Evolutionary conservation across 2,113 vertebrate genomes (phyloP).

Genomic region (Podocnemis expansa): DNA sequence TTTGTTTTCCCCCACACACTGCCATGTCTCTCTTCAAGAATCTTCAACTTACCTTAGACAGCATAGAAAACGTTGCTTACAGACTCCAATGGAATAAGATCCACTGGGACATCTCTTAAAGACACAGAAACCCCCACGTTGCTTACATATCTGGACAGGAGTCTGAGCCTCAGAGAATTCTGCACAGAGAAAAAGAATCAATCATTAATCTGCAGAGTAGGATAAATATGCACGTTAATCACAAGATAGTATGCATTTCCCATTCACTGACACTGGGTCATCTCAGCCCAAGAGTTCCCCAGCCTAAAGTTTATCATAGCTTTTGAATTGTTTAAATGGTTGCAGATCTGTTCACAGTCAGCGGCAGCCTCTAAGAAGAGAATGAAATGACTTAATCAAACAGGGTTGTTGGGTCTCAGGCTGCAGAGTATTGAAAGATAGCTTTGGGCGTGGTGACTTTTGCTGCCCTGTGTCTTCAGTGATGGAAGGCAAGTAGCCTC

Average conservation of each 20-base stretch:
- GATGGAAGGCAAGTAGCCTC: not conserved
- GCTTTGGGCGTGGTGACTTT: not conserved
- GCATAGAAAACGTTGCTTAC: no score
- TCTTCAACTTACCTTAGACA: no score
- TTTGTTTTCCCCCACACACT: no score
- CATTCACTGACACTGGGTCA: not conserved
- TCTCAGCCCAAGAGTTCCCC: not conserved
- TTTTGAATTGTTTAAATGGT: not conserved
- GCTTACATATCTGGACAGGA: no score
- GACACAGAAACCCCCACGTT: no score
- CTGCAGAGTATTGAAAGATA: not conserved
- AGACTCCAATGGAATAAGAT: no score
- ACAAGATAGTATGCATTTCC: not conserved
- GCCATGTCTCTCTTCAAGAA: no score
- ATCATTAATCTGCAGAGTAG: not conserved
- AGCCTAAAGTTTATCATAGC: not conserved
- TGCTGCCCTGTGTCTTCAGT: not conserved
- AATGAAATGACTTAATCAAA: not conserved
- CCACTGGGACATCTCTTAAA: no score
- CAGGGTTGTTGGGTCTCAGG: not conserved
- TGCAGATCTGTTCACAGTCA: not conserved
- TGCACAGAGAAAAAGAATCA: no score
- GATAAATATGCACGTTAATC: not conserved
- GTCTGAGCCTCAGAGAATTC: no score
- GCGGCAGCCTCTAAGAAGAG: not conserved